Percentiles rank a stretch among this genome's conserved stretches.
phyloP scores from a whole-genome alignment of 2,888 invertebrate genomes.

The Phalangium opilio region DNA sequence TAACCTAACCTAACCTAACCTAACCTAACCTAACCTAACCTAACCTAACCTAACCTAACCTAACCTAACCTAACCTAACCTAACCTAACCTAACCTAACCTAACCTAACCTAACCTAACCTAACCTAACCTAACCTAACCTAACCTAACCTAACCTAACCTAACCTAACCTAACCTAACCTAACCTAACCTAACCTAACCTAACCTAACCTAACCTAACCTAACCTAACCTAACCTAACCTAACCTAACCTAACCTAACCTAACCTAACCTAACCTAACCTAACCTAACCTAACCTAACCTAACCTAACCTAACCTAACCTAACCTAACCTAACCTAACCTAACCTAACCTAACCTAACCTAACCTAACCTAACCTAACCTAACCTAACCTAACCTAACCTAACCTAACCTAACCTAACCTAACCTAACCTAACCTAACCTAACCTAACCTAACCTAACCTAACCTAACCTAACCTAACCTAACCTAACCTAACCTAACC shows the following conservation, averaged over 20 bases:
- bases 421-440: constrained; percentile 20
- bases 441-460: constrained; percentile 19
- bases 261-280: constrained; percentile 8
- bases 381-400: constrained; percentile 24
- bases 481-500: constrained; percentile 27
- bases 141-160: no score
- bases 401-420: constrained; percentile 20
- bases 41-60: no score
- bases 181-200: constrained; percentile 24
- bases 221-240: constrained; percentile 23
- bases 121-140: no score
- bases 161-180: no score
- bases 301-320: constrained; percentile 25
- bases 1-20: no score
- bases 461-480: constrained; percentile 21
- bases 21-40: no score
- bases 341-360: constrained; percentile 24
- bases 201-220: constrained; percentile 27
- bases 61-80: no score
- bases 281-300: constrained; percentile 10
- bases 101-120: no score
- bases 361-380: constrained; percentile 27
- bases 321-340: constrained; percentile 29
- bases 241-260: constrained; percentile 23
- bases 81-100: no score